Percentiles rank a stretch among this genome's conserved stretches.
Conservation (phyloP, 2,113 vertebrate genomes). For the Scartelaos histophorus region DNA sequence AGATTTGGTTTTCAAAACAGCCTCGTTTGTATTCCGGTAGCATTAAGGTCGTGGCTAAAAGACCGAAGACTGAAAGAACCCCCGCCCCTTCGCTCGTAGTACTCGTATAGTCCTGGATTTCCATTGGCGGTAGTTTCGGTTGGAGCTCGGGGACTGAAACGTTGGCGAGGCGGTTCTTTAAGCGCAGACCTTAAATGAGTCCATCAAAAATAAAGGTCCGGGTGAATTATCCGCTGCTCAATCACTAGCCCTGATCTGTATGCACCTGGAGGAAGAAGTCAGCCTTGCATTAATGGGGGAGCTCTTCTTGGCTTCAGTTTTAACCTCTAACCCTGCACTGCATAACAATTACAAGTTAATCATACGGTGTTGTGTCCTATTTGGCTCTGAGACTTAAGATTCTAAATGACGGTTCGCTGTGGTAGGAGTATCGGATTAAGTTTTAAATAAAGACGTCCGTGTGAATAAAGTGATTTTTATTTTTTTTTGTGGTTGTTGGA, state of each 20-base stretch:
- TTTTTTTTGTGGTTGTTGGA: no score
- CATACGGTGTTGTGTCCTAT: neutral
- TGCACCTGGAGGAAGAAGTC: constrained; percentile 52
- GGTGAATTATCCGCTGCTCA: constrained; percentile 50
- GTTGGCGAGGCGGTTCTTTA: constrained; percentile 30
- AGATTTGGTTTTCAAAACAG: constrained; percentile 37
- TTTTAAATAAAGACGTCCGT: neutral
- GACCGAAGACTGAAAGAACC: constrained; percentile 23
- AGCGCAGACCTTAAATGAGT: constrained; percentile 32
- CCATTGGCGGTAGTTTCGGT: constrained; percentile 11
- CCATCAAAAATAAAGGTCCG: constrained; percentile 41
- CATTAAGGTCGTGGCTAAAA: constrained; percentile 51
- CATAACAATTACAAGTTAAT: constrained; percentile 30
- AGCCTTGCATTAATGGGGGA: constrained; percentile 57
- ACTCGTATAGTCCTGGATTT: constrained; percentile 3
- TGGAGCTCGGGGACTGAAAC: constrained; percentile 10
- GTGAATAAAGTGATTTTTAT: neutral
- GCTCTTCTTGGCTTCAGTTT: constrained; percentile 36
- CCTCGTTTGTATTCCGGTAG: constrained; percentile 55
- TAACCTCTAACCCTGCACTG: constrained; percentile 23
- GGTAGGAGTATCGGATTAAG: neutral
- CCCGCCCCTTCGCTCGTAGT: constrained; percentile 4
- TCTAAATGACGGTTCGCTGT: constrained; percentile 76
- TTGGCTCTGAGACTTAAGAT: constrained; percentile 53
- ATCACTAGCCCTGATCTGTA: constrained; percentile 56